A percentile compares a stretch with the other conserved stretches of the same genome.
phyloP scores from a whole-genome alignment of 2,888 invertebrate species.

The Campoplex nolae region DNA sequence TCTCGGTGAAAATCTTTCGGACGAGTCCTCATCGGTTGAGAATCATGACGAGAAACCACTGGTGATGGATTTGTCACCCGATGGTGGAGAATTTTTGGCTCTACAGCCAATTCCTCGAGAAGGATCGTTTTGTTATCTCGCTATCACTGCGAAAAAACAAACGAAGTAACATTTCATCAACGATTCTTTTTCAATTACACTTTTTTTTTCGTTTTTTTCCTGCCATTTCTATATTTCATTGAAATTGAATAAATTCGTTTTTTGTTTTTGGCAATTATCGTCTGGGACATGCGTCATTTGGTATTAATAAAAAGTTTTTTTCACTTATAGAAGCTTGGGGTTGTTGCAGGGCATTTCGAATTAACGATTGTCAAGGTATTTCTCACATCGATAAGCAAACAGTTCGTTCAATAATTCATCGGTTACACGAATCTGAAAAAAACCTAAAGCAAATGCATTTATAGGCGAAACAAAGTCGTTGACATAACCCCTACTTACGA shows the following conservation, averaged over 20 bases:
- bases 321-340: background rate
- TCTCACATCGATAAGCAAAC: conserved; percentile 15
- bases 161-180: conserved; percentile 24
- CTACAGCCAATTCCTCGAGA: conserved; percentile 86
- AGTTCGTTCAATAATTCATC: conserved; percentile 5
- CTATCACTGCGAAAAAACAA: conserved; percentile 83
- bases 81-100: conserved; percentile 86
- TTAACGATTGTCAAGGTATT: no score
- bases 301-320: background rate
- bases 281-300: background rate
- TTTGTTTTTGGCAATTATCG: background rate
- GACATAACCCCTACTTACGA: conserved; percentile 6
- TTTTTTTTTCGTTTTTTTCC: conserved; percentile 8
- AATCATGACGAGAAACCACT: conserved; percentile 80
- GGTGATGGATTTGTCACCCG: conserved; percentile 86
- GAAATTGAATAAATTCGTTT: background rate
- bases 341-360: background rate
- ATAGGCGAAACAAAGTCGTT: background rate
- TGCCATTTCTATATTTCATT: background rate
- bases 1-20: conserved; percentile 63
- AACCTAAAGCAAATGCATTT: background rate
- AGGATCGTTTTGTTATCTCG: conserved; percentile 87
- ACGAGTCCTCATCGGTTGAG: conserved; percentile 5
- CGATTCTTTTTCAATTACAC: background rate
- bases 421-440: conserved; percentile 1